Base-by-base conservation (phyloP, 2,888 invertebrate species). In the Rhagonycha fulva region DNA sequence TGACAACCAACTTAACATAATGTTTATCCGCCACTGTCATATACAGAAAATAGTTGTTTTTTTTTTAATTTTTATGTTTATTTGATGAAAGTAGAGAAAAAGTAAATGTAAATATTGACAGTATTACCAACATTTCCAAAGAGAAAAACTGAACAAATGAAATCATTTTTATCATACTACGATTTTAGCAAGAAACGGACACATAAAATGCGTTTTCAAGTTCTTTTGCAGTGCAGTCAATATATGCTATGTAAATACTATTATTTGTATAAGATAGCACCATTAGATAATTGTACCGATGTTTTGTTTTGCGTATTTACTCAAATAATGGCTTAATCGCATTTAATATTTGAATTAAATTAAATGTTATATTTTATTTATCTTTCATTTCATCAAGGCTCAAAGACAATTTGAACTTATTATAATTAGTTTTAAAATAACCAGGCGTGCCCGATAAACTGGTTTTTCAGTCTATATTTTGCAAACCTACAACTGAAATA, bases 401-500 rank as follows among this genome's bases (percentile, higher is more conserved):
- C 47, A 47, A 47, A 47, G n/a, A 47, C 47, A 47, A 47, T 47
- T 47, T 47, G 47, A 47, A 47, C 47, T 47, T 47, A 66, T 66
- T 66, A 66, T 26, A 66, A 66, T 66, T 66, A 66, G n/a, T 24
- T 24, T 66, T 26, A 66, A 66, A 66, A 66, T 66, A 66, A 66
- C 23, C 9, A 66, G 63, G 63, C 26, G 63, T 24, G 63, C 26
- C 63, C 63, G 26, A 66, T 66, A 26, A 66, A 66, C 63, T 26
- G 63, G 63, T 66, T 66, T 66, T 26, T 24, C 26, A 24, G 63
- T 66, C 26, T 66, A 66, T 66, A 24, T 26, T 66, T 66, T 26
- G 63, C 63, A 66, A 26, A 66, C 63, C 23, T 66, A 26, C 19
- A 66, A 66, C 63, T 24, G 47, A 76, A 72, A 32, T 62, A 76